A percentile compares a stretch with the other conserved stretches of the same genome.
Conservation (phyloP, 2,113 vertebrate genomes). For the Amia ocellicauda region DNA sequence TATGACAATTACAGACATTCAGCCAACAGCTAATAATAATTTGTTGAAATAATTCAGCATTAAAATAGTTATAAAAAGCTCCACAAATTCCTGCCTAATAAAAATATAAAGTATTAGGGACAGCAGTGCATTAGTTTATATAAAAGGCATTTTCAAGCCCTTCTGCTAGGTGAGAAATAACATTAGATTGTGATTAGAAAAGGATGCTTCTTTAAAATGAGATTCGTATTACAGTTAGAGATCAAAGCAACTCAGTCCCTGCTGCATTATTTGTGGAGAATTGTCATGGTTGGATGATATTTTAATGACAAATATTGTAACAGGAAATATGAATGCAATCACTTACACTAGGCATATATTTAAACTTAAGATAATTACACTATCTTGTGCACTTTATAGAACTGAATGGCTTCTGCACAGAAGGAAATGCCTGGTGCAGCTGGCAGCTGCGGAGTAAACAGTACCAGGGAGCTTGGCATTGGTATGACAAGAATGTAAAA, state of each 20-base stretch:
- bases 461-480: background rate
- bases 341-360: too few relatives aligned
- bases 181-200: background rate
- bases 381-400: too few relatives aligned
- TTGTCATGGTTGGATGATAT: background rate
- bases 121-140: background rate
- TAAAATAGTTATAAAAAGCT: too few relatives aligned
- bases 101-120: background rate
- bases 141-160: background rate
- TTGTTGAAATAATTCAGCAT: too few relatives aligned
- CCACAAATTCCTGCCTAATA: too few relatives aligned
- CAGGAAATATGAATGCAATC: too few relatives aligned
- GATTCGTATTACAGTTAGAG: background rate
- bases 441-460: background rate
- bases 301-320: constrained; percentile 11
- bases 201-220: background rate
- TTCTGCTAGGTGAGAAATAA: background rate
- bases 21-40: too few relatives aligned
- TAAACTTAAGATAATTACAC: too few relatives aligned
- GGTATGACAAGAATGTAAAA: too few relatives aligned
- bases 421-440: background rate
- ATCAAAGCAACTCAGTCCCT: constrained; percentile 11
- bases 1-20: too few relatives aligned
- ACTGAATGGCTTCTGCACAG: too few relatives aligned
- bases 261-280: background rate